Percentiles rank a stretch among this genome's conserved stretches.
phyloP scores from a whole-genome alignment of 2,797 vertebrate species.

The Eulemur albifrons region DNA sequence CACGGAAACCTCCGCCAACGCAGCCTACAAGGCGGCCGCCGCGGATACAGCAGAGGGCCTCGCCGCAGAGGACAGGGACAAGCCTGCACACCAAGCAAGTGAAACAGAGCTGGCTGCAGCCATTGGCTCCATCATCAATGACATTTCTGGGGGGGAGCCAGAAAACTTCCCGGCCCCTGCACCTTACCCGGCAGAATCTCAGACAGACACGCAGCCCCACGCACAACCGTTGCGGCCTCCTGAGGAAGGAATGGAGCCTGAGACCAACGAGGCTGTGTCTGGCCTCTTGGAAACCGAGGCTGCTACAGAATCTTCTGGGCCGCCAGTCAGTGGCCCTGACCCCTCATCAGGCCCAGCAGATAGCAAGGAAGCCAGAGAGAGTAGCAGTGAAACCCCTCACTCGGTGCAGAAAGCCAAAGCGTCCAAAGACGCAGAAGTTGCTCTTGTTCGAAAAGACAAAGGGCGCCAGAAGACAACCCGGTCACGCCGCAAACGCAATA shows the following conservation, averaged over 20 bases:
- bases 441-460: conserved; percentile 88
- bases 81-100: conserved; percentile 93
- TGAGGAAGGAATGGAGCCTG: conserved; percentile 90
- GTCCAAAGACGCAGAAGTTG: conserved; percentile 77
- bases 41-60: conserved; percentile 83
- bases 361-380: conserved; percentile 85
- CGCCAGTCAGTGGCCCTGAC: conserved; percentile 26
- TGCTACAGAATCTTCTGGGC: conserved; percentile 60
- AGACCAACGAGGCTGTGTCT: conserved; percentile 89
- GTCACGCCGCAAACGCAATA: conserved; percentile 89
- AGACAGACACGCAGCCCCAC: conserved; percentile 81
- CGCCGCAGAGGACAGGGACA: conserved; percentile 91
- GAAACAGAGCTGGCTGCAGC: conserved; percentile 98
- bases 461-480: conserved; percentile 89
- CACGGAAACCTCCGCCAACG: conserved; percentile 87
- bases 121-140: conserved; percentile 98
- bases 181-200: conserved; percentile 87
- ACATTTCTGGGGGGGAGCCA: conserved; percentile 89
- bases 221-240: conserved; percentile 85
- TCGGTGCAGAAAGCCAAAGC: conserved; percentile 78
- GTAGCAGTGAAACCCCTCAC: conserved; percentile 80
- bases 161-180: conserved; percentile 92
- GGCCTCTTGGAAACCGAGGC: conserved; percentile 86
- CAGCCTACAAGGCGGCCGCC: conserved; percentile 90
- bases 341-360: conserved; percentile 47